A percentile compares a stretch with the other conserved stretches of the same genome.
These are phyloP conservation scores for Falco punctatus DNA, from an alignment of 2,113 vertebrate genomes.

Conservation along the genomic window DNA sequence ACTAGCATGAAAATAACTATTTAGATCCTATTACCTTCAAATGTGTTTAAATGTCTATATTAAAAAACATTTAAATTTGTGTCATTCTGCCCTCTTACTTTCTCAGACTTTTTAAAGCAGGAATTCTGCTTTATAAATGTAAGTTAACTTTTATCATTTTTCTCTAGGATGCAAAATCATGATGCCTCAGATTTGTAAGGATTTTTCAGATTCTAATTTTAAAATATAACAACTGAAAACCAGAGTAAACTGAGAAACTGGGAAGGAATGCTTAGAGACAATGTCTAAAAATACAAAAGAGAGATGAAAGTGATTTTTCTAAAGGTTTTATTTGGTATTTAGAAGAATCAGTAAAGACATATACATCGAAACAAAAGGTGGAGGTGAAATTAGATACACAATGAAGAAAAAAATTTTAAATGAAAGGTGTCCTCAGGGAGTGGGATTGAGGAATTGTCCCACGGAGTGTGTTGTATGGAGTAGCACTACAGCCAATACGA, in stretches of 20 bases:
- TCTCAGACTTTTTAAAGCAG: background rate
- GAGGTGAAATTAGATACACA: background rate
- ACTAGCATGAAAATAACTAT: background rate
- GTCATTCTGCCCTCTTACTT: background rate
- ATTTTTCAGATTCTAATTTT: conserved; percentile 17
- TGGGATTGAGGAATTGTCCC: background rate
- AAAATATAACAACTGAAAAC: conserved; percentile 6
- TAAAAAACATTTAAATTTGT: background rate
- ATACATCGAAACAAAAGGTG: background rate
- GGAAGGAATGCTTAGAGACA: background rate
- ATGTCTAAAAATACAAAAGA: background rate
- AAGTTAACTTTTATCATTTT: background rate
- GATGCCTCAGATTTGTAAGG: background rate
- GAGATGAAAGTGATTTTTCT: background rate
- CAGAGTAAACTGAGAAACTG: background rate
- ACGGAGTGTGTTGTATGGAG: background rate
- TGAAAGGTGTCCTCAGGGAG: background rate
- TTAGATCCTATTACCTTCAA: background rate
- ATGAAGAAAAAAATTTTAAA: background rate
- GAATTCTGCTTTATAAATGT: background rate
- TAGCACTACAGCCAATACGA: background rate
- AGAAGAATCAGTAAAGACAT: background rate
- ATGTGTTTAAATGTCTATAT: background rate
- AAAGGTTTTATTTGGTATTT: background rate
- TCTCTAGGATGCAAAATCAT: background rate